Conservation (phyloP, 2,113 vertebrate species). For the Eclectus roratus region DNA sequence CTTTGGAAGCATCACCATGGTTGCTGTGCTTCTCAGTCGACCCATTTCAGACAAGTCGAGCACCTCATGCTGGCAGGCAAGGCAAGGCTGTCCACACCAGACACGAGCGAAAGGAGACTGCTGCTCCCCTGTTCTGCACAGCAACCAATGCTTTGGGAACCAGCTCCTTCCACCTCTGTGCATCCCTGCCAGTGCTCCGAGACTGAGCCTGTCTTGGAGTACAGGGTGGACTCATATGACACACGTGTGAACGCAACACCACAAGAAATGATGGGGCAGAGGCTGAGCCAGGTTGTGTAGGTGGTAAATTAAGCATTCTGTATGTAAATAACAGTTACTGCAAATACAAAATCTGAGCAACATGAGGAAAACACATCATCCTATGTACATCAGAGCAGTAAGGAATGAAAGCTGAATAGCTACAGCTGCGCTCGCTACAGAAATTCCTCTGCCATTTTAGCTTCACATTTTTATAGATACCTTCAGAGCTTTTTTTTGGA, state of each 20-base stretch:
- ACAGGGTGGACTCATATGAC: accelerated
- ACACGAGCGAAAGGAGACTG: accelerated
- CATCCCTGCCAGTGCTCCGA: neutral
- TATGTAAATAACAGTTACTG: slow-evolving; percentile 7
- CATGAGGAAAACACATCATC: neutral
- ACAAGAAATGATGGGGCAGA: neutral
- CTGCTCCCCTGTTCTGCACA: neutral
- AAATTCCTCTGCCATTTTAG: neutral
- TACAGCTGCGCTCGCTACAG: neutral
- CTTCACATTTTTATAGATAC: slow-evolving; percentile 34
- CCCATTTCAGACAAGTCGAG: neutral
- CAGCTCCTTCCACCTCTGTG: neutral
- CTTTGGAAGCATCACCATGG: neutral
- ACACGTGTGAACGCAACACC: accelerated
- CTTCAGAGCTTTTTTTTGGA: neutral
- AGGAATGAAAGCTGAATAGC: neutral
- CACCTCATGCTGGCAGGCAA: neutral
- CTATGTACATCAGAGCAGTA: neutral
- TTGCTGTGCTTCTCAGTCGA: neutral
- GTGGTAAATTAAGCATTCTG: neutral
- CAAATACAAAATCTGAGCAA: slow-evolving; percentile 17
- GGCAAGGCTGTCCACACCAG: neutral
- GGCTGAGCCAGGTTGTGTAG: neutral
- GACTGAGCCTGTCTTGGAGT: neutral
- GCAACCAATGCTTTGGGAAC: neutral